Conservation (phyloP, 2,888 invertebrate species). For the Chaitophorus viminalis region DNA sequence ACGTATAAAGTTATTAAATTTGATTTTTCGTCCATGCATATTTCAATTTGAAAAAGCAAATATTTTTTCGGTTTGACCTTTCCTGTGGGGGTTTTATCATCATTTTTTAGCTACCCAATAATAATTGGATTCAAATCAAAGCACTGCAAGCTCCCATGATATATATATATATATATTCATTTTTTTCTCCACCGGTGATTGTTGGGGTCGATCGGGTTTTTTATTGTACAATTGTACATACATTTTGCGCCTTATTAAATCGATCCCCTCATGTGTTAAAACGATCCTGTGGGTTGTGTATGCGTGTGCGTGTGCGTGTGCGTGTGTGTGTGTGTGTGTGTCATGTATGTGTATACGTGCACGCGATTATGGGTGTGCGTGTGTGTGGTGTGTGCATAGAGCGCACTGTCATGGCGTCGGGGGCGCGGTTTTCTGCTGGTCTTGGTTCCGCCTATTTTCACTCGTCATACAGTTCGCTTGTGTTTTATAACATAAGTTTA, state of each 20-base stretch:
- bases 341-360: not conserved
- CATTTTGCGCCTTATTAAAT: slow-evolving; percentile 56
- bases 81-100: not conserved
- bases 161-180: not conserved
- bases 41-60: slow-evolving; percentile 21
- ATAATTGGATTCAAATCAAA: slow-evolving; percentile 59
- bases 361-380: not conserved
- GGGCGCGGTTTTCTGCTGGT: slow-evolving; percentile 47
- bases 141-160: not conserved
- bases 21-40: slow-evolving; percentile 1
- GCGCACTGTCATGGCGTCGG: slow-evolving; percentile 59
- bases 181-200: slow-evolving; percentile 19
- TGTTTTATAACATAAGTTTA: slow-evolving; percentile 7
- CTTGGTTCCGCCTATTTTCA: slow-evolving; percentile 57
- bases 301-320: not conserved
- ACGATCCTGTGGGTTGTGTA: slow-evolving; percentile 44
- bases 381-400: not conserved
- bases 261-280: slow-evolving; percentile 52
- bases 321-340: not conserved
- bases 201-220: slow-evolving; percentile 53
- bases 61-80: not conserved
- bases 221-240: slow-evolving; percentile 50
- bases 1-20: slow-evolving; percentile 33
- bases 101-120: slow-evolving; percentile 13
- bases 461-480: slow-evolving; percentile 30